Percentiles rank a stretch among this genome's conserved stretches.
Evolutionary conservation across 2,888 invertebrate species (phyloP).

Genomic region (Anagyrus pseudococci): DNA sequence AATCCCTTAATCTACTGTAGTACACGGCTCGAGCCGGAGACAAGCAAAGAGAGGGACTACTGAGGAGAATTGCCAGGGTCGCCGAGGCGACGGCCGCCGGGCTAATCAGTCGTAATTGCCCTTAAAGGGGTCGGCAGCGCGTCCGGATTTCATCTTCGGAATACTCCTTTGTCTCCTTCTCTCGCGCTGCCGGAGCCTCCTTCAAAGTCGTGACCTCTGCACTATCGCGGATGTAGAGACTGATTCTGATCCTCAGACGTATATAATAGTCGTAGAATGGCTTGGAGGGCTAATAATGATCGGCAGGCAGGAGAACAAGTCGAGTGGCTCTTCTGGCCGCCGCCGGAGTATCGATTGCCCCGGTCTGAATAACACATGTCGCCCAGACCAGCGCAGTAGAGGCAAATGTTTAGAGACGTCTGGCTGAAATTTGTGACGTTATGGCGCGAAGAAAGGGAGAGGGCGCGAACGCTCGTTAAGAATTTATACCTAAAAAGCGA

Average conservation of each 20-base stretch:
- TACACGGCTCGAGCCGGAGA: slow-evolving; percentile 7
- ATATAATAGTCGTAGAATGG: background rate
- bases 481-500: too few relatives aligned
- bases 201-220: slow-evolving; percentile 20
- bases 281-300: slow-evolving; percentile 17
- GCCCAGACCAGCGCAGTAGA: background rate
- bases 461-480: background rate
- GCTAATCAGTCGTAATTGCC: slow-evolving; percentile 50
- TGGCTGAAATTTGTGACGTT: too few relatives aligned
- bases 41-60: slow-evolving; percentile 39
- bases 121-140: slow-evolving; percentile 24
- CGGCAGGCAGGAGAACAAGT: slow-evolving; percentile 9
- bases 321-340: background rate
- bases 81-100: too few relatives aligned
- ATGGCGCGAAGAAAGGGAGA: background rate
- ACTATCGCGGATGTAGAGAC: background rate
- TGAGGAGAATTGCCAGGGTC: slow-evolving; percentile 22
- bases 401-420: background rate
- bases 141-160: slow-evolving; percentile 19
- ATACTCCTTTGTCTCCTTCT: slow-evolving; percentile 11
- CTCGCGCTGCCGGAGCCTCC: too few relatives aligned
- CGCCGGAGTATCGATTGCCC: slow-evolving; percentile 26
- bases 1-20: too few relatives aligned
- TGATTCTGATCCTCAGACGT: background rate
- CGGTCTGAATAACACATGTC: background rate